A percentile compares a stretch with the other conserved stretches of the same genome.
phyloP scores from a whole-genome alignment of 2,797 vertebrate species.

The Peromyscus attwateri region DNA sequence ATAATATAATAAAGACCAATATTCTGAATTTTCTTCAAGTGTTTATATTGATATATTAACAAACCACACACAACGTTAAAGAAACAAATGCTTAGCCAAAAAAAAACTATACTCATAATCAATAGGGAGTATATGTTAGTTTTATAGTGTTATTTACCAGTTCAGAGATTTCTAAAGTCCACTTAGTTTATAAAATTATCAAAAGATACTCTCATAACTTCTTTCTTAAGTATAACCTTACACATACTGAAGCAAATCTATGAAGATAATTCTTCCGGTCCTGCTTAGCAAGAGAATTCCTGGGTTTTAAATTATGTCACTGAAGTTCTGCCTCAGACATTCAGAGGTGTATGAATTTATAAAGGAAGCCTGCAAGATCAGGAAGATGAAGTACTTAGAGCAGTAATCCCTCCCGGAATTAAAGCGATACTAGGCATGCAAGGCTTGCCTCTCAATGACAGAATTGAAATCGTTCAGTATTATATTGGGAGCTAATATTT shows the following conservation, averaged over 20 bases:
- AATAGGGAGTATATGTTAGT: not conserved
- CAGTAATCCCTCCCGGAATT: not conserved
- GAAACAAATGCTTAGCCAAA: not conserved
- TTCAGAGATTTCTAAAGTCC: not conserved
- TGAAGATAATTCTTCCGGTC: not conserved
- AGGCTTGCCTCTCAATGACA: not conserved
- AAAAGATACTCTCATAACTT: not conserved
- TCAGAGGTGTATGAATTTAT: constrained; percentile 11
- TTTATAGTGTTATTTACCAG: not conserved
- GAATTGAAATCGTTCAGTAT: not conserved
- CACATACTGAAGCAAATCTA: not conserved
- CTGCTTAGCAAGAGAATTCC: not conserved
- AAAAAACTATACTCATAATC: not conserved
- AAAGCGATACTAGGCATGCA: not conserved
- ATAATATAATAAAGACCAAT: not conserved
- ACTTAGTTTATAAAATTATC: not conserved
- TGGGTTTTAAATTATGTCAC: constrained; percentile 3
- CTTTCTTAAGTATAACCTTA: not conserved
- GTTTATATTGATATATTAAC: not conserved
- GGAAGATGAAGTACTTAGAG: not conserved
- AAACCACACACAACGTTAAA: not conserved
- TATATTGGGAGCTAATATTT: not conserved
- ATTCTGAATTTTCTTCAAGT: constrained; percentile 6
- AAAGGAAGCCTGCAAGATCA: not conserved
- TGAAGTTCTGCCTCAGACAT: not conserved